Evolutionary conservation across 1,140 invertebrate species (phyloP), one percentile per base, ranked within the genome.

Genomic region (Drosophila funebris): DNA sequence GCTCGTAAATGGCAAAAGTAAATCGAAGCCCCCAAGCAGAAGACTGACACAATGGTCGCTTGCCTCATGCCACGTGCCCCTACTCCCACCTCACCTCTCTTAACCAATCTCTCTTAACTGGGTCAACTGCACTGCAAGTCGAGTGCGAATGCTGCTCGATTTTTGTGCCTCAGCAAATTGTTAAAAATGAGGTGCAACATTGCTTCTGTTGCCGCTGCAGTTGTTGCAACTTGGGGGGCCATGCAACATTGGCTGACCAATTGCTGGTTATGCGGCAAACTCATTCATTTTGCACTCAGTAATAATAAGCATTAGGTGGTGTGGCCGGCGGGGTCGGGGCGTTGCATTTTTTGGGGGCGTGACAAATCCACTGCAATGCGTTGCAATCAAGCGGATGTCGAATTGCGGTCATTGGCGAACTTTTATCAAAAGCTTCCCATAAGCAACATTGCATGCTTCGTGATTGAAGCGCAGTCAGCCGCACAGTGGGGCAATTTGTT

Each of bases 371-470:
- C 8, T 37, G 13, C 39, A 62, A 44, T 69, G 31, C 73, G 58
- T 58, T 76, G 73, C 61, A 73, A 43, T 66, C 29, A n/a, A 24
- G 16, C 52, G 39, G 46, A 14, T 46, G 57, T 36, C 20, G 57
- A 60, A 77, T 69, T 77, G 74, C 57, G 71, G 71, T 63, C 71
- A 62, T 37, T 43, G 7, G 62, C 44, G 20, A 66, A 64, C 16
- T 54, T 64, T 33, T 53, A 69, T 53, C 39, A 9, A 20, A 18
- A 48, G 33, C 36, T 43, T 36, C 11, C n/a, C n/a, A 48, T 13
- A 6, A 27, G 44, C n/a, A n/a, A 29, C 44, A 20, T 20, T 20
- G 18, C 29, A 46, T 16, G 37, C 13, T 13, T 3, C 7, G 36
- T 14, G 11, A 58, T 31, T 13, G 54, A 16, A 11, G 39, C 24